A percentile compares a stretch with the other conserved stretches of the same genome.
These are phyloP conservation scores for Orius laevigatus DNA, from an alignment of 1,140 invertebrate genomes.

Conservation along the genomic window DNA sequence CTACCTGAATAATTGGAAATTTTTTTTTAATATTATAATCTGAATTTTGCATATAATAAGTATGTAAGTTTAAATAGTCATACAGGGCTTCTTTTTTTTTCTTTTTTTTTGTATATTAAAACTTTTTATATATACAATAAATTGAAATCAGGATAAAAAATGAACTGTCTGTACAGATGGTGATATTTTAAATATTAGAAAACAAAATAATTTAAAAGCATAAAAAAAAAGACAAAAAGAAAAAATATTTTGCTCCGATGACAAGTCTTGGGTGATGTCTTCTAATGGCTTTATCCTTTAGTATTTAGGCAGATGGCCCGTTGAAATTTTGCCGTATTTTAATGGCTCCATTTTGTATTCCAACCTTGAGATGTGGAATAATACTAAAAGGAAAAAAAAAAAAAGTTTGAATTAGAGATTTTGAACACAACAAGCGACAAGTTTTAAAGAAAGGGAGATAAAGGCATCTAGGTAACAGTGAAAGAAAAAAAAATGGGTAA, in stretches of 20 bases:
- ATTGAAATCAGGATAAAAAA: conserved; percentile 10
- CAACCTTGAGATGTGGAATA: conserved; percentile 13
- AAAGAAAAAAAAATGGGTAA: no score
- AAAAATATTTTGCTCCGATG: no score
- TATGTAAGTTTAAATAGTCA: conserved; percentile 6
- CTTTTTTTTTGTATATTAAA: not conserved
- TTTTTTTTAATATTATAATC: conserved; percentile 11
- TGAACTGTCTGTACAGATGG: not conserved
- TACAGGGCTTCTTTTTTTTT: conserved; percentile 5
- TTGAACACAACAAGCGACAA: no score
- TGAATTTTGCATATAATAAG: conserved; percentile 9
- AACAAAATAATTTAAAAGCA: no score
- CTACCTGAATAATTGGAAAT: conserved; percentile 18
- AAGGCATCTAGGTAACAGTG: no score
- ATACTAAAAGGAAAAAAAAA: conserved; percentile 12
- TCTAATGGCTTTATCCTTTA: no score
- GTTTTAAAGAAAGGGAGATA: no score
- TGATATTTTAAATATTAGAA: no score
- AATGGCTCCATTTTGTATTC: conserved; percentile 19
- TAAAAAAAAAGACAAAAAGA: no score
- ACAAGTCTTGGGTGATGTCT: no score
- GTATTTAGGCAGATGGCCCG: no score
- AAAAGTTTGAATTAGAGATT: not conserved
- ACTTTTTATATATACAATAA: conserved; percentile 13
- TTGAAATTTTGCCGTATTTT: conserved; percentile 1